Evolutionary conservation across 1,140 invertebrate genomes (phyloP).

Genomic region (Zaprionus camerounensis): DNA sequence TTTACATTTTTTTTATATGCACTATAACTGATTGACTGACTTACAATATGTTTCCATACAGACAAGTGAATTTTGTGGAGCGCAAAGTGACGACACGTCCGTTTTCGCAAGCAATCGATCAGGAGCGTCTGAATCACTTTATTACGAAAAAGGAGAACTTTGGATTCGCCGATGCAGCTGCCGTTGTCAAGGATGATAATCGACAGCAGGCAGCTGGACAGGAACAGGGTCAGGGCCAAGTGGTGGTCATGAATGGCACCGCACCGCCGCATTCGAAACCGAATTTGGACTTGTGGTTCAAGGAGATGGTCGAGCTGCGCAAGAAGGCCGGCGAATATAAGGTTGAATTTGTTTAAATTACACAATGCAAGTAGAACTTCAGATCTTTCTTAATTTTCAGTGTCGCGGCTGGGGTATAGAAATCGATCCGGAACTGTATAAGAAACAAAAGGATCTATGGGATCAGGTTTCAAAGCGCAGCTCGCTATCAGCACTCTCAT

Average conservation of each 20-base stretch:
- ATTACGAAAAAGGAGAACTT: conserved; percentile 83
- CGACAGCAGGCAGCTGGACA: conserved; percentile 51
- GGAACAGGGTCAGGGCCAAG: conserved; percentile 42
- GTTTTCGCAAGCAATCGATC: conserved; percentile 90
- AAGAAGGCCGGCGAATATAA: conserved; percentile 96
- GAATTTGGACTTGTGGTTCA: conserved; percentile 89
- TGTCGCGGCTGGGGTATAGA: conserved; percentile 95
- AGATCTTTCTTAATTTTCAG: conserved; percentile 85
- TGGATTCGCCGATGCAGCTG: conserved; percentile 69
- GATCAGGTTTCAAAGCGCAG: conserved; percentile 94
- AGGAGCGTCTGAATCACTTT: conserved; percentile 87
- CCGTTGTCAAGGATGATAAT: conserved; percentile 64
- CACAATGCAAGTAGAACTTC: too few species aligned
- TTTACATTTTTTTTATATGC: conserved; percentile 1
- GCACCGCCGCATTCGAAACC: conserved; percentile 79
- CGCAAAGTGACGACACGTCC: conserved; percentile 85
- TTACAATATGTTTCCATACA: conserved; percentile 44
- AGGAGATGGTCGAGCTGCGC: conserved; percentile 93
- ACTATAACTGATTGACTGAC: conserved; percentile 16
- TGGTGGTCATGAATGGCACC: conserved; percentile 74
- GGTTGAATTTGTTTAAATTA: conserved; percentile 85
- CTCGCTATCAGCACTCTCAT: conserved; percentile 93
- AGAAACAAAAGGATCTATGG: conserved; percentile 93
- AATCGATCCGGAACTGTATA: conserved; percentile 92
- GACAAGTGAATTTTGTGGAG: conserved; percentile 82